Conservation (phyloP, 2,113 vertebrate genomes). For the Carassius auratus region DNA sequence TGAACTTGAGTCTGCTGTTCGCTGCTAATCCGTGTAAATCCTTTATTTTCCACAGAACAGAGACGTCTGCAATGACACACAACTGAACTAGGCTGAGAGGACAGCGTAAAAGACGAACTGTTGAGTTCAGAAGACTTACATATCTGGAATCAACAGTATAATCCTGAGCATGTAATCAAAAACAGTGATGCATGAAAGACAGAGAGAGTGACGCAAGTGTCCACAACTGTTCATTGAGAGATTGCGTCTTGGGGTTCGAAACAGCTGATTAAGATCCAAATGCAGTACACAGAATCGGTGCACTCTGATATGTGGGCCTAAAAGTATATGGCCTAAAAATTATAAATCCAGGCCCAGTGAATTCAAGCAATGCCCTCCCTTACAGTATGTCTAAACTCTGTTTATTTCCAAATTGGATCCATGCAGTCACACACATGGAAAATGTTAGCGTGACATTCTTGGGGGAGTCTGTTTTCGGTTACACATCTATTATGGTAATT, state of each 20-base stretch:
- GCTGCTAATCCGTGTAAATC: slow-evolving; percentile 72
- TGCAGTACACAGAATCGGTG: not conserved
- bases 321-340: not conserved
- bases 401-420: not conserved
- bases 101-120: slow-evolving; percentile 49
- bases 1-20: slow-evolving; percentile 65
- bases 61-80: slow-evolving; percentile 46
- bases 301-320: slow-evolving; percentile 58
- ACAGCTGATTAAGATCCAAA: slow-evolving; percentile 63
- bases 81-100: slow-evolving; percentile 50
- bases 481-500: not conserved
- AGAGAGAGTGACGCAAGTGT: slow-evolving; percentile 66
- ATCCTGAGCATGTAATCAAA: slow-evolving; percentile 69
- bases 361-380: not conserved
- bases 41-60: slow-evolving; percentile 66
- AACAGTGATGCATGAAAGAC: slow-evolving; percentile 50
- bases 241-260: slow-evolving; percentile 62
- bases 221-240: slow-evolving; percentile 42
- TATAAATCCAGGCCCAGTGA: not conserved
- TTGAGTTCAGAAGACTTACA: slow-evolving; percentile 59
- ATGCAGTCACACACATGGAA: not conserved
- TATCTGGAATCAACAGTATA: slow-evolving; percentile 60
- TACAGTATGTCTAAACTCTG: not conserved
- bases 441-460: slow-evolving; percentile 25
- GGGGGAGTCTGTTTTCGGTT: slow-evolving; percentile 29